A percentile compares a stretch with the other conserved stretches of the same genome.
Evolutionary conservation across 2,888 invertebrate species (phyloP).

Genomic region (Acrobasis consociella): DNA sequence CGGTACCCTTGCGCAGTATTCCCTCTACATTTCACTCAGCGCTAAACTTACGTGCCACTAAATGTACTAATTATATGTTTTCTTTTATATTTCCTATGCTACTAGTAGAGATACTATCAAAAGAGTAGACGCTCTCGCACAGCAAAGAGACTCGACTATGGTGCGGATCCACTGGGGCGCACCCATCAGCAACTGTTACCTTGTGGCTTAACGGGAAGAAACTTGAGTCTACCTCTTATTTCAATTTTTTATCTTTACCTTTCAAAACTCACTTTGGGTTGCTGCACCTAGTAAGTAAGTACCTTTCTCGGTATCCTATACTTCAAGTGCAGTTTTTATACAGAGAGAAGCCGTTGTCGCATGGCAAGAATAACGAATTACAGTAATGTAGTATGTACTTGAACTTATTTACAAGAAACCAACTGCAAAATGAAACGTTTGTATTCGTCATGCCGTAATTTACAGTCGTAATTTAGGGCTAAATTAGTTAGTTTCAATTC

Average conservation of each 20-base stretch:
- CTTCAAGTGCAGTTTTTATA: no score
- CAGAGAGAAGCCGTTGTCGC: no score
- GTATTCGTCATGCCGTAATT: neutral
- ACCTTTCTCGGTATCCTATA: no score
- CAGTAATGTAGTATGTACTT: no score
- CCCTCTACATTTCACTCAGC: no score
- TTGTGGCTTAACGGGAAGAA: slow-evolving; percentile 92
- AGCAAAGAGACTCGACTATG: slow-evolving; percentile 91
- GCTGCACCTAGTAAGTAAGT: no score
- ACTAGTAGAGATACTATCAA: slow-evolving; percentile 87
- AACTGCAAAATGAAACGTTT: neutral
- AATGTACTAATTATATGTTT: no score
- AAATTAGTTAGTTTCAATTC: neutral
- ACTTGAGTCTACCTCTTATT: slow-evolving; percentile 46
- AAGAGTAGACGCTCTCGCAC: slow-evolving; percentile 92
- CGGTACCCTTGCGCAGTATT: no score
- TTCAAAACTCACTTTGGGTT: no score
- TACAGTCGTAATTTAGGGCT: neutral
- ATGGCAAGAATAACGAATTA: no score
- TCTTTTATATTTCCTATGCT: no score
- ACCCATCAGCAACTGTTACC: slow-evolving; percentile 91
- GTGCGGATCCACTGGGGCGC: slow-evolving; percentile 91
- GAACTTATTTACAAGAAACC: neutral
- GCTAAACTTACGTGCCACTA: no score
- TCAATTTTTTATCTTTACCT: neutral